Evolutionary conservation across 2,113 vertebrate genomes (phyloP).

Genomic region (Amphiprion percula): DNA sequence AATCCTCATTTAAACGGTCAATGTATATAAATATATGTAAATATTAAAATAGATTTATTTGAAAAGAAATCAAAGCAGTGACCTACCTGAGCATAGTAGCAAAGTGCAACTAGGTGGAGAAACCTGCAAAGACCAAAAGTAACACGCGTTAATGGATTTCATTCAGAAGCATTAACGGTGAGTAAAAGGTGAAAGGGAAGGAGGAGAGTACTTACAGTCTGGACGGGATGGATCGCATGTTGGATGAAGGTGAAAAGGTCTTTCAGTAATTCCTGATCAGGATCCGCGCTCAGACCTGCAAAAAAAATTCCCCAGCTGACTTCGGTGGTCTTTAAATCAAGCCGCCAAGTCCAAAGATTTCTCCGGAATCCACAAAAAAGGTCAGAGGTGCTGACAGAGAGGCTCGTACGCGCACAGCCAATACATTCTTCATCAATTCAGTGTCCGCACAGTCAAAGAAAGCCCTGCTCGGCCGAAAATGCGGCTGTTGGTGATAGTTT

Average conservation of each 20-base stretch:
- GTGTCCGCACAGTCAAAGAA: constrained; percentile 25
- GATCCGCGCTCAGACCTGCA: constrained; percentile 8
- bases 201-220: constrained; percentile 79
- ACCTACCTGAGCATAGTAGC: constrained; percentile 96
- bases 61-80: neutral
- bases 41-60: neutral
- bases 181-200: constrained; percentile 5
- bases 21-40: neutral
- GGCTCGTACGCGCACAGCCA: neutral
- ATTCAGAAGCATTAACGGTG: neutral
- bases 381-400: constrained; percentile 41
- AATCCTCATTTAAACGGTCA: neutral
- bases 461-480: neutral
- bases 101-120: constrained; percentile 93
- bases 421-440: constrained; percentile 32
- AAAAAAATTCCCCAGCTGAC: neutral
- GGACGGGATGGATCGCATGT: constrained; percentile 79
- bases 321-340: neutral
- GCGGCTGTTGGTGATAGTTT: neutral
- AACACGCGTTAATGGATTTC: neutral
- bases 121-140: constrained; percentile 84
- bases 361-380: constrained; percentile 45
- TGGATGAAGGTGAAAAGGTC: constrained; percentile 62
- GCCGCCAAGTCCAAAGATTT: constrained; percentile 38
- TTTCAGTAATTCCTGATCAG: constrained; percentile 31